Percentiles rank a stretch among this genome's conserved stretches.
These are phyloP conservation scores for Chelon auratus DNA, from an alignment of 2,797 vertebrate species.

Conservation along the genomic window DNA sequence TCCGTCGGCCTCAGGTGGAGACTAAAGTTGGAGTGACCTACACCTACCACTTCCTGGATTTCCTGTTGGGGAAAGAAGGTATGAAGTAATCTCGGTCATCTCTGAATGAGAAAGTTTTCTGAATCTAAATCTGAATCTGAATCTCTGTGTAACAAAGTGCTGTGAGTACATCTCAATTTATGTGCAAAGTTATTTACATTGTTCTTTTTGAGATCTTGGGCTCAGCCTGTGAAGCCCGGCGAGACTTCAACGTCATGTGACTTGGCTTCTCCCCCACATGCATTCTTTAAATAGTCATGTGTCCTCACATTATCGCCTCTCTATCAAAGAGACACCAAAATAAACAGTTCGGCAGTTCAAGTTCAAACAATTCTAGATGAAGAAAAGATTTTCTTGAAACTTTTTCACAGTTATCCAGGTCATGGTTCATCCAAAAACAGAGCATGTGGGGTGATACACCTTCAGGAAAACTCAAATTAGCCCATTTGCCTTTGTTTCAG, in stretches of 20 bases:
- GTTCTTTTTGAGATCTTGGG: not conserved
- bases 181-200: not conserved
- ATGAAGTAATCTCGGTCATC: slow-evolving; percentile 11
- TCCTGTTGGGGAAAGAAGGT: slow-evolving; percentile 92
- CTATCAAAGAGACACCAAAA: slow-evolving; percentile 4
- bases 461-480: no score
- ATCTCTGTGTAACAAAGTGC: not conserved
- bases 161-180: not conserved
- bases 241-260: slow-evolving; percentile 19
- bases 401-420: no score
- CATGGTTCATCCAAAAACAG: no score
- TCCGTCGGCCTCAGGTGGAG: slow-evolving; percentile 95
- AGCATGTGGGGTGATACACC: no score
- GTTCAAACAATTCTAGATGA: not conserved
- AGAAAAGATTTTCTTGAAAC: not conserved
- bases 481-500: no score
- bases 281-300: slow-evolving; percentile 40
- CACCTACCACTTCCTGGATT: slow-evolving; percentile 95
- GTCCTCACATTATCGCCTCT: slow-evolving; percentile 12
- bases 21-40: slow-evolving; percentile 93
- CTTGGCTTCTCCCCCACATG: slow-evolving; percentile 42
- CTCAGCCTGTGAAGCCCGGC: slow-evolving; percentile 18
- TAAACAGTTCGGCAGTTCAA: not conserved
- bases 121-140: no score
- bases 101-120: not conserved